Conservation (phyloP, 2,113 vertebrate species). For the Pipra filicauda region DNA sequence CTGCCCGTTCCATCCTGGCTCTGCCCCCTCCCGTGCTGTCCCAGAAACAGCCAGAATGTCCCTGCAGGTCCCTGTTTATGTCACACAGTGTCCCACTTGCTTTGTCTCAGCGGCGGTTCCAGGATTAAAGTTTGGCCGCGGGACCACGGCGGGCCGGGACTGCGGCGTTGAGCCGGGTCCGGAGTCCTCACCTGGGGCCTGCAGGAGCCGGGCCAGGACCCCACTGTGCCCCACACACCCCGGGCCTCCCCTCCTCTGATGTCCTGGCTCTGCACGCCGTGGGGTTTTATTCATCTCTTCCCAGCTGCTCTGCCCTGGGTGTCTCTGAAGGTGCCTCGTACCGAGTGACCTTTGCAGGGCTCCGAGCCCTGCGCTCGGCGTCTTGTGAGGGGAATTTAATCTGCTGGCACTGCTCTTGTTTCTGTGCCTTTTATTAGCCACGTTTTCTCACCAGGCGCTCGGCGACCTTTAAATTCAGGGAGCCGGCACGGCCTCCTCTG, state of each 20-base stretch:
- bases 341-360: slow-evolving; percentile 50
- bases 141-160: fast-evolving
- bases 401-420: slow-evolving; percentile 28
- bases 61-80: not conserved
- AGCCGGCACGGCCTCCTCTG: not conserved
- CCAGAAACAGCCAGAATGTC: not conserved
- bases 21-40: not conserved
- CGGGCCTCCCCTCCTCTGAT: not conserved
- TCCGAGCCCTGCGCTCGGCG: not conserved
- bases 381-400: slow-evolving; percentile 56
- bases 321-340: not conserved
- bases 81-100: not conserved
- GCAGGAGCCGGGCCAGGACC: not conserved
- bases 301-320: not conserved
- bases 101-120: not conserved
- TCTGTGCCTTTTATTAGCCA: slow-evolving; percentile 67
- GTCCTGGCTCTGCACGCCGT: not conserved
- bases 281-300: not conserved
- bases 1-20: not conserved
- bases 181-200: not conserved
- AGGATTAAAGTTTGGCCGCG: not conserved
- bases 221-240: not conserved
- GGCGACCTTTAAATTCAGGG: slow-evolving; percentile 53
- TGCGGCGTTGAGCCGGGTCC: not conserved
- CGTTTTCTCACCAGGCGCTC: not conserved